Percentiles rank a stretch among this genome's conserved stretches.
Conservation (phyloP, 2,888 invertebrate species). For the Melieria crassipennis region DNA sequence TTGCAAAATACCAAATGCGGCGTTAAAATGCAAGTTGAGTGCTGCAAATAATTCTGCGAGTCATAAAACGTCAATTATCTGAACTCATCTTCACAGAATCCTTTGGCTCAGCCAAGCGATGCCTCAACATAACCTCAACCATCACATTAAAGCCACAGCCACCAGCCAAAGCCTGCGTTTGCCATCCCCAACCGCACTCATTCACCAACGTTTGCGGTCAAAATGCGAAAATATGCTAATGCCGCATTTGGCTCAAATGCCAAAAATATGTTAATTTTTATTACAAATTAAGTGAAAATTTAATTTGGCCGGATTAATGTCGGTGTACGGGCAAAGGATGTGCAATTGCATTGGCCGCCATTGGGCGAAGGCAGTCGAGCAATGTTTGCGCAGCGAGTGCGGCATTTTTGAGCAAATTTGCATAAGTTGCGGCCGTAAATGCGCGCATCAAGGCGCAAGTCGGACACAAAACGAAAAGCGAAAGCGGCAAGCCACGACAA, state of each 20-base stretch:
- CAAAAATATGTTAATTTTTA: constrained; percentile 48
- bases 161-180: too few species aligned
- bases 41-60: too few species aligned
- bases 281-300: constrained; percentile 48
- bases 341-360: constrained; percentile 29
- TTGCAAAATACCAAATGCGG: too few species aligned
- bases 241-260: constrained; percentile 42
- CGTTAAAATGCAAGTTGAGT: too few species aligned
- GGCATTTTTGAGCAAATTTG: constrained; percentile 11
- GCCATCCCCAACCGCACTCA: background rate
- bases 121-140: too few species aligned
- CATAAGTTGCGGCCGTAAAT: constrained; percentile 5
- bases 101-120: too few species aligned
- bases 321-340: constrained; percentile 19
- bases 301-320: constrained; percentile 38
- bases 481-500: constrained; percentile 13
- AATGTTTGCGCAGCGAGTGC: background rate
- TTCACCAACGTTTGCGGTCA: constrained; percentile 3
- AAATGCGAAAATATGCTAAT: constrained; percentile 45
- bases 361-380: constrained; percentile 10
- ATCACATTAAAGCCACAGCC: too few species aligned
- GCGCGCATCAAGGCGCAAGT: background rate
- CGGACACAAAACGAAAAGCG: constrained; percentile 7
- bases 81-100: too few species aligned
- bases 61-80: too few species aligned